phyloP scores from a whole-genome alignment of 2,113 vertebrate species.

The Prinia subflava region DNA sequence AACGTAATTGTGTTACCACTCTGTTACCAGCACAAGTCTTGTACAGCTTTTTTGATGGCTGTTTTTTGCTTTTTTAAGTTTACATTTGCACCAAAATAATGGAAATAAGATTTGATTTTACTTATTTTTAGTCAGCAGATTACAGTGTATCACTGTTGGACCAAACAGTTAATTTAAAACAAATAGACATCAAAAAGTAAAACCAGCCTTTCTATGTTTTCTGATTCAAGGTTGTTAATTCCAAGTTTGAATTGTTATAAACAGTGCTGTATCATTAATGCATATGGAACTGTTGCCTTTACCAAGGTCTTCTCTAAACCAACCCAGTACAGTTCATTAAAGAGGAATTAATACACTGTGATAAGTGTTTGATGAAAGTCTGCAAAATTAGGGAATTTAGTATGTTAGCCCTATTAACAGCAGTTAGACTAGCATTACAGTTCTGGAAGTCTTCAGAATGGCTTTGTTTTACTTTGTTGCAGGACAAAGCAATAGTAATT shows the following conservation, averaged over 20 bases:
- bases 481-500: constrained; percentile 86
- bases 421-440: neutral
- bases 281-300: neutral
- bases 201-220: neutral
- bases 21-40: neutral
- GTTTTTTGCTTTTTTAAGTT: neutral
- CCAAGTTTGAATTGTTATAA: neutral
- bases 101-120: neutral
- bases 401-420: neutral
- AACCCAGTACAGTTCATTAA: neutral
- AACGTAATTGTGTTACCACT: neutral
- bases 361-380: neutral
- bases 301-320: neutral
- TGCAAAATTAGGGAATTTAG: neutral
- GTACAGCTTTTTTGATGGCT: neutral
- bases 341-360: neutral
- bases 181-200: neutral
- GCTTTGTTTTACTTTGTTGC: constrained; percentile 6
- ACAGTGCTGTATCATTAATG: neutral
- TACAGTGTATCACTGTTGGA: neutral
- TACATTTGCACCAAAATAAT: neutral
- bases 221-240: neutral
- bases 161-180: neutral
- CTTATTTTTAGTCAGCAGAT: neutral
- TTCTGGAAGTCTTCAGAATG: neutral